phyloP scores from a whole-genome alignment of 2,888 invertebrate species.

The Scelioninae gen. 2 region DNA sequence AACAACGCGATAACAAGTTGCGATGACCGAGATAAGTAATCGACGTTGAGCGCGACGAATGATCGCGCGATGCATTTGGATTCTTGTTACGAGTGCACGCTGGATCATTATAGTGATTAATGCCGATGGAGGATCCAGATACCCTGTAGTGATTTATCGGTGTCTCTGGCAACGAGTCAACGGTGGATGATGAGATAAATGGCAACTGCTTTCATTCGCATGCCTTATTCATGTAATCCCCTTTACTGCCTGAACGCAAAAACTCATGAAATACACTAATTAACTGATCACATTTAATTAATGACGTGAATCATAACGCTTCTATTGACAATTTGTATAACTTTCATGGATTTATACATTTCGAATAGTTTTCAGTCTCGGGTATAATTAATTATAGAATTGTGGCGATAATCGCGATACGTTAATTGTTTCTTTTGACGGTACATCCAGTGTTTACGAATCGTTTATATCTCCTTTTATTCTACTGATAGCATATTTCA shows the following conservation, averaged over 20 bases:
- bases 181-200: slow-evolving; percentile 71
- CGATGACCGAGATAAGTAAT: slow-evolving; percentile 67
- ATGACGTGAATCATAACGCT: slow-evolving; percentile 35
- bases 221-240: slow-evolving; percentile 55
- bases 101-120: slow-evolving; percentile 75
- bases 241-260: slow-evolving; percentile 23
- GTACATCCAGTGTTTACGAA: not conserved
- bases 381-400: slow-evolving; percentile 28
- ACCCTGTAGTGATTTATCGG: slow-evolving; percentile 73
- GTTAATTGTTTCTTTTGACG: not conserved
- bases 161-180: slow-evolving; percentile 71
- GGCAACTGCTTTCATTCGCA: slow-evolving; percentile 59
- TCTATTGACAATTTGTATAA: slow-evolving; percentile 53
- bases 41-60: slow-evolving; percentile 62
- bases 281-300: slow-evolving; percentile 49
- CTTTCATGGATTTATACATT: slow-evolving; percentile 19
- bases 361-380: slow-evolving; percentile 9
- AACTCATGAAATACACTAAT: slow-evolving; percentile 49
- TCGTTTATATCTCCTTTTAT: too few relatives aligned
- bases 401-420: slow-evolving; percentile 4
- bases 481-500: too few relatives aligned
- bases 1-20: slow-evolving; percentile 70
- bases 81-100: slow-evolving; percentile 68
- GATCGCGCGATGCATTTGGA: slow-evolving; percentile 67
- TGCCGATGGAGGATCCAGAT: slow-evolving; percentile 73